phyloP scores from a whole-genome alignment of 2,888 invertebrate genomes.

The Timema cristinae region DNA sequence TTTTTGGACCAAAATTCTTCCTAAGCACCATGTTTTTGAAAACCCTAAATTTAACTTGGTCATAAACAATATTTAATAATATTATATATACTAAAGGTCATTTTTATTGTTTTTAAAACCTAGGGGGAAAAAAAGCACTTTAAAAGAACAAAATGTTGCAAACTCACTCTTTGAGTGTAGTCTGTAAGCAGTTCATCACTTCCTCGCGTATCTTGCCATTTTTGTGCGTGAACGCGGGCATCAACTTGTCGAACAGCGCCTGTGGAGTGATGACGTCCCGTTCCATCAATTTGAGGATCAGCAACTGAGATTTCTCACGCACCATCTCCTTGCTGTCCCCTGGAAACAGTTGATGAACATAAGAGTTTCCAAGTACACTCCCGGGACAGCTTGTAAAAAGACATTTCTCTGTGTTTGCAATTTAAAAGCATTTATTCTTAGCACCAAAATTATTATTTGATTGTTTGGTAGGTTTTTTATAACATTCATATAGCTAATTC shows the following conservation, averaged over 20 bases:
- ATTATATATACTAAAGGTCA: neutral
- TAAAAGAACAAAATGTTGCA: neutral
- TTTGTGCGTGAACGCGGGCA: constrained; percentile 75
- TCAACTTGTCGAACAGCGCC: constrained; percentile 66
- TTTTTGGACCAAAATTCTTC: too few relatives aligned
- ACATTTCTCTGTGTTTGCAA: too few relatives aligned
- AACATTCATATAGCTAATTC: too few relatives aligned
- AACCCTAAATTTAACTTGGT: neutral
- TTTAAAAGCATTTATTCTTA: too few relatives aligned
- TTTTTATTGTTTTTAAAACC: neutral
- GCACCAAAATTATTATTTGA: too few relatives aligned
- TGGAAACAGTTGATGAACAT: constrained; percentile 35
- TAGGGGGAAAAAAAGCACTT: too few relatives aligned
- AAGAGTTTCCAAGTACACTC: too few relatives aligned
- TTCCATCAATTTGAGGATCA: constrained; percentile 69
- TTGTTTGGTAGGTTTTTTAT: too few relatives aligned
- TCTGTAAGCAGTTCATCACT: constrained; percentile 74
- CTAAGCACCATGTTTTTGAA: too few relatives aligned
- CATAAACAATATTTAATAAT: neutral
- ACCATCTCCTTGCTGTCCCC: constrained; percentile 62
- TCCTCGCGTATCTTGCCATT: constrained; percentile 91
- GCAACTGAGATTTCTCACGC: constrained; percentile 68
- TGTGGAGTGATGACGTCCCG: constrained; percentile 65
- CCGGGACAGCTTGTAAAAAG: too few relatives aligned
- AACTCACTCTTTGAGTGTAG: constrained; percentile 76